Percentiles rank a stretch among this genome's conserved stretches.
These are phyloP conservation scores for Bungarus multicinctus DNA, from an alignment of 2,113 vertebrate species.

Conservation along the genomic window DNA sequence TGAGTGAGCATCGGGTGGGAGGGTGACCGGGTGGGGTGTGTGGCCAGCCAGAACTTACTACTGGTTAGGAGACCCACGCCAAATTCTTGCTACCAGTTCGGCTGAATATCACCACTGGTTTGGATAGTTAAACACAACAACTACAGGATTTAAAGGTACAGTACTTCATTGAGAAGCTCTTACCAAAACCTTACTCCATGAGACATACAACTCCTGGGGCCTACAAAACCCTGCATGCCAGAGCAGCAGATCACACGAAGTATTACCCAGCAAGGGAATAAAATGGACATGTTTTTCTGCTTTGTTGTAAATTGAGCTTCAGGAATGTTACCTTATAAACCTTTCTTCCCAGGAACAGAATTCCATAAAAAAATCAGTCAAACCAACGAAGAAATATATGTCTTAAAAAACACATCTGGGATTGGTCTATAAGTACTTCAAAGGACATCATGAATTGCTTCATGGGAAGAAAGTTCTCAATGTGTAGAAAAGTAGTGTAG, in stretches of 20 bases:
- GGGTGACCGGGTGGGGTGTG: too few relatives aligned
- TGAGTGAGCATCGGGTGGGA: too few relatives aligned
- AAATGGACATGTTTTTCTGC: background rate
- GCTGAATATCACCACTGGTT: too few relatives aligned
- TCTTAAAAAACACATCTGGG: background rate
- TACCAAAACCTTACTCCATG: background rate
- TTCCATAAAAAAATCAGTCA: background rate
- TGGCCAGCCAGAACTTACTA: too few relatives aligned
- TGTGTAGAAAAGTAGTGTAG: too few relatives aligned
- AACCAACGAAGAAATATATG: background rate
- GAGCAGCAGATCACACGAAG: background rate
- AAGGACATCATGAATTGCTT: accelerated
- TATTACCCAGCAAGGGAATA: background rate
- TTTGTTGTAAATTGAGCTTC: background rate
- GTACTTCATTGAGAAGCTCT: background rate
- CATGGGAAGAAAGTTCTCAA: background rate
- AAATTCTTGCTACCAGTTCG: too few relatives aligned
- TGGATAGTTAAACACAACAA: background rate
- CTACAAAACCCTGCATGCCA: background rate
- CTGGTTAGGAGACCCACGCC: too few relatives aligned
- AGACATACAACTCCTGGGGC: background rate
- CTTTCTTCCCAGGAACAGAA: background rate
- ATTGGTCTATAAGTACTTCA: background rate
- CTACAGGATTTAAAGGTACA: background rate
- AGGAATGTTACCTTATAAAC: background rate